Conservation (phyloP, 2,888 invertebrate genomes). For the Lepas anatifera region DNA sequence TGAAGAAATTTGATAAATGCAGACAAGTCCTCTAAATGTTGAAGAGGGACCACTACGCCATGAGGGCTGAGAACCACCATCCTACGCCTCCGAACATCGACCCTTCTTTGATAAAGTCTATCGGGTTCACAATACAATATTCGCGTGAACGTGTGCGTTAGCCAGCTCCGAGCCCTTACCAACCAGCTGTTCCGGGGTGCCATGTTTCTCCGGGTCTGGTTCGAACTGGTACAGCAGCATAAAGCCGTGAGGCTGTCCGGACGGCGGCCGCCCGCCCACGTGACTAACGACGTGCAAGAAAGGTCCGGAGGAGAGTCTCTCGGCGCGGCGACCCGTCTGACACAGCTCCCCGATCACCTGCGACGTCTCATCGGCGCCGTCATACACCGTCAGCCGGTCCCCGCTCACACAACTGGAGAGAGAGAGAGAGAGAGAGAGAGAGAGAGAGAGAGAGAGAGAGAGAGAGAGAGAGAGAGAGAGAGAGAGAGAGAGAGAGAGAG, state of each 20-base stretch:
- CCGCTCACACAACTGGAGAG: not conserved
- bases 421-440: too few relatives aligned
- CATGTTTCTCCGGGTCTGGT: not conserved
- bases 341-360: not conserved
- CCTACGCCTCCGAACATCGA: too few relatives aligned
- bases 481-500: too few relatives aligned
- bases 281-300: not conserved
- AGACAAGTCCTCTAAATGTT: too few relatives aligned
- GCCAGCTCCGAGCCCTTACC: not conserved
- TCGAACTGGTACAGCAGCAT: not conserved
- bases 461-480: too few relatives aligned
- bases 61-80: too few relatives aligned
- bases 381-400: not conserved
- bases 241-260: not conserved
- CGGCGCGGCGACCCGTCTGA: not conserved
- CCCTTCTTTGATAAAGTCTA: too few relatives aligned
- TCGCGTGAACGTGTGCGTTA: too few relatives aligned
- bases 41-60: too few relatives aligned
- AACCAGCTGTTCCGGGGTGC: not conserved
- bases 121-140: too few relatives aligned
- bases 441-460: too few relatives aligned
- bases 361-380: not conserved
- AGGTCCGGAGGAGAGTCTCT: not conserved
- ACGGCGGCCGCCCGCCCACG: not conserved
- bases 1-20: too few relatives aligned